Conservation (phyloP, 1,140 invertebrate genomes). For the Drosophila mojavensis region DNA sequence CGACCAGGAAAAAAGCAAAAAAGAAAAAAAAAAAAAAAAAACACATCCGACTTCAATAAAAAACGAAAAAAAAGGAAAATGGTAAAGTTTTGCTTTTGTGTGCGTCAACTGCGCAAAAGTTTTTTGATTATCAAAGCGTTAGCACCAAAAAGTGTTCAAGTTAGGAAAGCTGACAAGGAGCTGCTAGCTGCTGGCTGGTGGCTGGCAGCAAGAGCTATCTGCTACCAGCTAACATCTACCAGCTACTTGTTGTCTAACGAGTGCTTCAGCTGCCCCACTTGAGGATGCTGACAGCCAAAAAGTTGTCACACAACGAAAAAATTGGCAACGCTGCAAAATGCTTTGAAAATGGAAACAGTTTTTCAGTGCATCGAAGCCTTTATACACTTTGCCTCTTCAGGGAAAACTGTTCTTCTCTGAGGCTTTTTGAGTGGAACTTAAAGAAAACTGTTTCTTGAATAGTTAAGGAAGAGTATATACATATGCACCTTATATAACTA, state of each 20-base stretch:
- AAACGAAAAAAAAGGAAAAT: constrained; percentile 41
- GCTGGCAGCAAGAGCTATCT: constrained; percentile 22
- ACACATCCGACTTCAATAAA: constrained; percentile 2
- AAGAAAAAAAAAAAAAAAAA: too few species aligned
- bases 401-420: too few species aligned
- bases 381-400: constrained; percentile 44
- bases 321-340: constrained; percentile 73
- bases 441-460: too few species aligned
- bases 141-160: constrained; percentile 77
- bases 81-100: constrained; percentile 69
- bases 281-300: constrained; percentile 71
- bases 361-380: constrained; percentile 3
- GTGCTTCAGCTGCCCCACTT: constrained; percentile 54
- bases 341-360: constrained; percentile 36
- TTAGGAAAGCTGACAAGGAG: constrained; percentile 51
- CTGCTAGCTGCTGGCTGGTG: constrained; percentile 22
- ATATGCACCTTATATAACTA: too few species aligned
- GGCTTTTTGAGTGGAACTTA: too few species aligned
- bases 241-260: constrained; percentile 81
- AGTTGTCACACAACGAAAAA: constrained; percentile 71
- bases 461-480: too few species aligned
- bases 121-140: constrained; percentile 82
- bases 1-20: constrained; percentile 35
- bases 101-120: constrained; percentile 72
- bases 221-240: constrained; percentile 38